Base-by-base conservation (phyloP, 2,888 invertebrate species). In the Chrysopilus asiliformis region DNA sequence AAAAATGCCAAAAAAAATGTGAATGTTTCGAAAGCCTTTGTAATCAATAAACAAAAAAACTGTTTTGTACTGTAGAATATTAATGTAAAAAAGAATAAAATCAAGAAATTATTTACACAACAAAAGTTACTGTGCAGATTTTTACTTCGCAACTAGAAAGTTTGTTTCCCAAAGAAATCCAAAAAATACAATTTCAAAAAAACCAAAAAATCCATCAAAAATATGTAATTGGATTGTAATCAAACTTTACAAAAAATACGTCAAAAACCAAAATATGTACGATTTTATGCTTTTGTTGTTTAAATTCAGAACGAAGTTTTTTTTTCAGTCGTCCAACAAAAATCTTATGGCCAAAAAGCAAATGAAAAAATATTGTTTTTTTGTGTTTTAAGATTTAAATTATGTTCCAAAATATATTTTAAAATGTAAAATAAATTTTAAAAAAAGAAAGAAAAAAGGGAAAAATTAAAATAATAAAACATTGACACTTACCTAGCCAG, bases 401-500 rank as follows among this genome's bases (percentile, higher is more conserved):
- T 44, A 46, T 47, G 44, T 49, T 40, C 49, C 46, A 47, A 50
- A 50, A 51, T 47, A 43, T 38, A 49, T 39, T 39, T 40, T 24
- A 30, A 40, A 52, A 45, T 39, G 40, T 40, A 43, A 45, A 52
- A 43, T 32, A 39, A 47, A 40, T 42, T 43, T 43, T 43, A 42
- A 45, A 34, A 43, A 44, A 34, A 47, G 37, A 12, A 45, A 40
- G 20, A 38, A 46, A 41, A 45, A 47, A 45, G 43, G 28, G 26
- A 40, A 37, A 45, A 41, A 38, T 37, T 38, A 39, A 43, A 40
- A n/a, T n/a, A 41, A 51, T 50, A 41, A 41, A 49, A 34, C 41
- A 45, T 41, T 49, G 28, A 45, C 52, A 64, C 64, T 64, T 63
- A 64, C 64, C 64, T 60, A 64, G 55, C 64, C 64, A 64, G 52